Base-by-base conservation (phyloP, 2,797 vertebrate species). In the Peromyscus aztecus region DNA sequence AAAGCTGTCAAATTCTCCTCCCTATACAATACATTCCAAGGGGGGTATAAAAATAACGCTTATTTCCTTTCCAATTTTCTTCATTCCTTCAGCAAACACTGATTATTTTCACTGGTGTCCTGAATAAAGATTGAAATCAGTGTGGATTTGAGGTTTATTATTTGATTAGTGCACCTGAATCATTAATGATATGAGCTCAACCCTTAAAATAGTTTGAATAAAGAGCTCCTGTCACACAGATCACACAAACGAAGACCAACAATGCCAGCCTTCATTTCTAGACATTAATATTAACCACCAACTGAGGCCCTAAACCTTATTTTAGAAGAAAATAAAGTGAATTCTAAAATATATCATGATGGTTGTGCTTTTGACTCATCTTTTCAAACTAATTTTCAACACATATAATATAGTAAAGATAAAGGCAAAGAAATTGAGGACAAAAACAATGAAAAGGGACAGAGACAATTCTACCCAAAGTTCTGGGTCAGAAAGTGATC, bases 101-200 rank as follows among this genome's bases (percentile, higher is more conserved):
- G 98, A 98, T 98, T 97, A 94, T 97, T 97, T 96, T 96, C 98
- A 97, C 95, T 95, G 87, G 91, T 93, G 95, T 88, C 94, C 87
- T 97, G 95, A 97, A 97, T 95, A 96, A n/a, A 97, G 96, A 96
- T 96, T 69, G 91, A 97, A 98, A 97, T 98, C 97, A 98, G 89
- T 93, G 97, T 95, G 95, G 77, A 95, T 98, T 97, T 94, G 52
- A 87, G 89, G 91, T 95, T 98, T 97, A 97, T 96, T 97, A 96
- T 98, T 98, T 98, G 96, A 98, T 98, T 98, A 98, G 80, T 78
- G 23, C 67, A 97, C 96, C 95, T 98, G 97, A 98, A 97, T 97
- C 97, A 97, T 97, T 98, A 97, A 97, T 98, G 94, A 97, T 96
- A 95, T 90, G 89, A 98, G 89, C 87, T 94, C 92, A 96, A 92